These are phyloP conservation scores for Calycopis cecrops DNA, from an alignment of 1,140 invertebrate species.

Conservation along the genomic window DNA sequence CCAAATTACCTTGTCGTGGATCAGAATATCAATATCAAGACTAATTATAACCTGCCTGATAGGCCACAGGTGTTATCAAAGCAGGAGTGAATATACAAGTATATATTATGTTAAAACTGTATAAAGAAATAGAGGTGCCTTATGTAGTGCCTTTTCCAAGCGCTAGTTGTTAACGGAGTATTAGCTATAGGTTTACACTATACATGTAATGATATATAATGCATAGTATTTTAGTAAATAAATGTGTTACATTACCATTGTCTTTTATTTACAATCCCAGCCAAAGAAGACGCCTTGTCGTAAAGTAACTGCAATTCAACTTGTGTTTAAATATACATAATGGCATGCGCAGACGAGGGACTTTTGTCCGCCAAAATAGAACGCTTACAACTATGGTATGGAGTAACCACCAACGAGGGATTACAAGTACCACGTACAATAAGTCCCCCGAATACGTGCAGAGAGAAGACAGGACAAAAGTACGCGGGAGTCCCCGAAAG, in stretches of 20 bases:
- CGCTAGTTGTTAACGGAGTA: constrained; percentile 47
- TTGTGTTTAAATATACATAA: not conserved
- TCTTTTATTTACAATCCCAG: constrained; percentile 15
- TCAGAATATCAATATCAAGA: no score
- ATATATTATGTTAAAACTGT: not conserved
- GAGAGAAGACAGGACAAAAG: no score
- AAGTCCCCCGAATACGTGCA: no score
- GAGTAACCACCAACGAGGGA: no score
- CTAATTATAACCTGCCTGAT: no score
- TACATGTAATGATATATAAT: constrained; percentile 30
- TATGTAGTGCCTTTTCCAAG: constrained; percentile 32
- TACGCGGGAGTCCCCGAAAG: no score
- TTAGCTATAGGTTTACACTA: constrained; percentile 19
- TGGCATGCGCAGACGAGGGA: no score
- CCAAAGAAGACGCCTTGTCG: no score
- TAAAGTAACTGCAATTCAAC: not conserved
- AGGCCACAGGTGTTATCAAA: not conserved
- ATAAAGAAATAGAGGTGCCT: constrained; percentile 23
- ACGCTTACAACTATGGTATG: no score
- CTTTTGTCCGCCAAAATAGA: no score
- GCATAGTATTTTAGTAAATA: constrained; percentile 36
- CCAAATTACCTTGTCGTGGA: no score
- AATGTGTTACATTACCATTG: constrained; percentile 34
- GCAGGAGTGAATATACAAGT: not conserved
- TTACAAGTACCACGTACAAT: no score